These are phyloP conservation scores for Euphydryas editha DNA, from an alignment of 2,888 invertebrate genomes.

Conservation along the genomic window DNA sequence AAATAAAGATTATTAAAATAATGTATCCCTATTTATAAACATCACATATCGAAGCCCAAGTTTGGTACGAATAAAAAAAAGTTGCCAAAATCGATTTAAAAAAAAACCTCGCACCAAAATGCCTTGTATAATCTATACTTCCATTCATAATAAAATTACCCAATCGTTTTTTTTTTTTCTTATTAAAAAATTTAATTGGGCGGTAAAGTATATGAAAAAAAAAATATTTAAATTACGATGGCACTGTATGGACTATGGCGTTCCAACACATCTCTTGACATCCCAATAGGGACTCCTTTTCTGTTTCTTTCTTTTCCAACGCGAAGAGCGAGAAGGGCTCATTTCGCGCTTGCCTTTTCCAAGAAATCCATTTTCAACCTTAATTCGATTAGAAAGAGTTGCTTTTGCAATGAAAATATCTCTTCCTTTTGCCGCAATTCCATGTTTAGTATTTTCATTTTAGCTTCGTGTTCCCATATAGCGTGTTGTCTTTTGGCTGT, in stretches of 20 bases:
- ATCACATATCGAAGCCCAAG: slow-evolving; percentile 62
- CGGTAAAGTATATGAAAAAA: slow-evolving; percentile 33
- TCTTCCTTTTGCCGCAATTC: slow-evolving; percentile 78
- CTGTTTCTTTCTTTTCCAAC: neutral
- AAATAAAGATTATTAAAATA: slow-evolving; percentile 74
- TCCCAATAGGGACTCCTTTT: slow-evolving; percentile 28
- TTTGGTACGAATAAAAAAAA: slow-evolving; percentile 45
- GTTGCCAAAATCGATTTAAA: slow-evolving; percentile 1
- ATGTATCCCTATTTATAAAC: slow-evolving; percentile 53
- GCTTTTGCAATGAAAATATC: slow-evolving; percentile 79
- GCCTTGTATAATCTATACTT: slow-evolving; percentile 13
- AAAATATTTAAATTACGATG: slow-evolving; percentile 43
- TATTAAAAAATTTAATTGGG: slow-evolving; percentile 15
- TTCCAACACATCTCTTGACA: slow-evolving; percentile 3
- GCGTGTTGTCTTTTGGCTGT: slow-evolving; percentile 78
- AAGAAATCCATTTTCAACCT: slow-evolving; percentile 81
- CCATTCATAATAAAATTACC: neutral
- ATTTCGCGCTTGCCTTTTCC: slow-evolving; percentile 77
- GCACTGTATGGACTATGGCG: slow-evolving; percentile 49
- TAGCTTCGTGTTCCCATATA: slow-evolving; percentile 79
- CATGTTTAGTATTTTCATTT: slow-evolving; percentile 80
- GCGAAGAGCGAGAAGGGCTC: slow-evolving; percentile 19
- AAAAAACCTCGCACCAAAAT: slow-evolving; percentile 32
- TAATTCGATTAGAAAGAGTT: slow-evolving; percentile 76
- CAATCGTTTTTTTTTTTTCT: neutral